Evolutionary conservation across 2,888 invertebrate species (phyloP).

Genomic region (Antitype chi): DNA sequence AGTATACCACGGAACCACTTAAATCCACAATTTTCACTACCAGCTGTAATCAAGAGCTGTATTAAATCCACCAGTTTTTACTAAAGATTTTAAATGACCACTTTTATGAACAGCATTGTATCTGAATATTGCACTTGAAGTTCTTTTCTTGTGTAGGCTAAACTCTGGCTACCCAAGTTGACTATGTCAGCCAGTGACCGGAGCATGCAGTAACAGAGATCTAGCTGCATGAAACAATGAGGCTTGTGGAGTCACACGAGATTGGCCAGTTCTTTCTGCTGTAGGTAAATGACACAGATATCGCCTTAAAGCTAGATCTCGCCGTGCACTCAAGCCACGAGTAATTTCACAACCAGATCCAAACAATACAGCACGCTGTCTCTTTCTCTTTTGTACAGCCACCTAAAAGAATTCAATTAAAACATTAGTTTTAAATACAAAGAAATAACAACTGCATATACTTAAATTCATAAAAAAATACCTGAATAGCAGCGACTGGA

Average conservation of each 20-base stretch:
- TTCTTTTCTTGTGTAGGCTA: slow-evolving; percentile 35
- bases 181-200: slow-evolving; percentile 82
- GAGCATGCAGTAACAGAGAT: slow-evolving; percentile 87
- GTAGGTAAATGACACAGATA: slow-evolving; percentile 93
- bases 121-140: slow-evolving; percentile 66
- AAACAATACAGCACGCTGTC: slow-evolving; percentile 92
- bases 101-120: slow-evolving; percentile 49
- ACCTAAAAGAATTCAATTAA: slow-evolving; percentile 84
- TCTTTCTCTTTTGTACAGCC: slow-evolving; percentile 90
- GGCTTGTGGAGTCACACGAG: slow-evolving; percentile 85
- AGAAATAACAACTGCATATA: neutral
- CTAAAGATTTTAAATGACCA: slow-evolving; percentile 49
- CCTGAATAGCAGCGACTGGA: slow-evolving; percentile 91
- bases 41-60: slow-evolving; percentile 50
- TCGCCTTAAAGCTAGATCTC: slow-evolving; percentile 94
- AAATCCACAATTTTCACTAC: slow-evolving; percentile 66
- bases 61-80: slow-evolving; percentile 56
- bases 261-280: slow-evolving; percentile 90
- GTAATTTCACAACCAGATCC: slow-evolving; percentile 94
- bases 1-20: slow-evolving; percentile 57
- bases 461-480: slow-evolving; percentile 50
- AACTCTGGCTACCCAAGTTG: slow-evolving; percentile 59
- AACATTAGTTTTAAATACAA: neutral
- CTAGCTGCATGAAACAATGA: slow-evolving; percentile 90
- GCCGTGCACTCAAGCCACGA: slow-evolving; percentile 94